Base-by-base conservation (phyloP, 1,140 invertebrate genomes). In the Euura saliciscinereae region DNA sequence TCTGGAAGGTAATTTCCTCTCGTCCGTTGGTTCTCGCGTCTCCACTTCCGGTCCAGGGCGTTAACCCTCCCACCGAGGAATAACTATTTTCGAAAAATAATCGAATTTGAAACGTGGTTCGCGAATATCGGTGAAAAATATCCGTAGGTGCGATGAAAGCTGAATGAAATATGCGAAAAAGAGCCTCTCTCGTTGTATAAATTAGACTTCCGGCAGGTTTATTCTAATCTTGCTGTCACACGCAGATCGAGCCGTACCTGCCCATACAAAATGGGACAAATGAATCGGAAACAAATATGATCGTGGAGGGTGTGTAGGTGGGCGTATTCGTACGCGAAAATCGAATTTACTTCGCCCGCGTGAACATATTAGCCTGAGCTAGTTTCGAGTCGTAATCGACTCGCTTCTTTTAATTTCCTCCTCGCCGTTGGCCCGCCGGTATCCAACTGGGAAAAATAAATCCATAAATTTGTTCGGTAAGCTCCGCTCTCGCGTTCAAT, bases 21-120 rank as follows among this genome's bases (percentile, higher is more conserved):
- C 51, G 51, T 59, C 51, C 51, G 51, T n/a, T 59, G 51, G 51
- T 59, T 59, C 51, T n/a, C 51, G 51, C 51, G 51, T 59, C 51
- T 59, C 51, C 8, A 59, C 51, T 59, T 59, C 51, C 51, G 51
- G 51, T 59, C 51, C 51, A 3, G 10, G 51, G 51, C 51, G 51
- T n/a, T 59, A 11, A 59, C 51, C 1, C 51, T n/a, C 51, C 5
- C 51, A 2, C 51, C 51, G 51, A 59, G 28, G 28, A 28, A 4
- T 59, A 28, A 28, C 28, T 28, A 59, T 59, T 59, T 59, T 59
- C 51, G 51, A 0, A 59, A 59, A 59, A 59, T 59, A 59, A 6
- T 0, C 51, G 51, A 28, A 28, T 28, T 28, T 28, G 28, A 28
- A 28, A 59, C 5, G 51, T 59, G 8, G 51, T 59, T 59, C 51